Evolutionary conservation across 2,888 invertebrate species (phyloP).

Genomic region (Volucella inflata): DNA sequence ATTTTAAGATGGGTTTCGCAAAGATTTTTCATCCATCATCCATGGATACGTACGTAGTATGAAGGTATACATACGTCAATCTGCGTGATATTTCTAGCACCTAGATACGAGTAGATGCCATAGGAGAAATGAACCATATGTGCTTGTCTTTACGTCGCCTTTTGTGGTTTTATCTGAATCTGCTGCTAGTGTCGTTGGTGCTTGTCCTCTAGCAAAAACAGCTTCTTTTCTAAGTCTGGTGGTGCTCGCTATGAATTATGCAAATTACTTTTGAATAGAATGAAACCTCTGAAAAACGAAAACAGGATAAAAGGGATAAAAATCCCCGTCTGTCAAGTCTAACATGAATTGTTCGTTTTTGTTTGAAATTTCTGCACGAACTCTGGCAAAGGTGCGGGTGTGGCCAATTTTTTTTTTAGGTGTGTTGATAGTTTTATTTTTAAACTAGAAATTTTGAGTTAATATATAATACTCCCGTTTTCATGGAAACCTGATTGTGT

Average conservation of each 20-base stretch:
- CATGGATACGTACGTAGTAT: background rate
- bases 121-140: conserved; percentile 11
- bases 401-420: conserved; percentile 2
- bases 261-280: conserved; percentile 71
- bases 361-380: conserved; percentile 24
- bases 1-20: conserved; percentile 47
- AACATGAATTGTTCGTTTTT: conserved; percentile 63
- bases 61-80: conserved; percentile 33
- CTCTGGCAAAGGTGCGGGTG: conserved; percentile 1
- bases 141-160: background rate
- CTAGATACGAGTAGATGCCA: conserved; percentile 32
- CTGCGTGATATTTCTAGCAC: conserved; percentile 31
- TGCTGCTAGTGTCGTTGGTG: conserved; percentile 10
- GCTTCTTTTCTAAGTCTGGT: conserved; percentile 7
- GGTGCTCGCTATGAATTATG: conserved; percentile 71
- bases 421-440: no score
- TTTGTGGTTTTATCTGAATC: background rate
- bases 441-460: no score
- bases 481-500: no score
- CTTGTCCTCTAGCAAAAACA: background rate
- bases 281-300: conserved; percentile 41
- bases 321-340: conserved; percentile 50
- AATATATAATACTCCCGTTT: no score
- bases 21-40: conserved; percentile 29
- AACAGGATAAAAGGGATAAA: conserved; percentile 49